A percentile compares a stretch with the other conserved stretches of the same genome.
These are phyloP conservation scores for Andricus grossulariae DNA, from an alignment of 1,140 invertebrate genomes.

Conservation along the genomic window DNA sequence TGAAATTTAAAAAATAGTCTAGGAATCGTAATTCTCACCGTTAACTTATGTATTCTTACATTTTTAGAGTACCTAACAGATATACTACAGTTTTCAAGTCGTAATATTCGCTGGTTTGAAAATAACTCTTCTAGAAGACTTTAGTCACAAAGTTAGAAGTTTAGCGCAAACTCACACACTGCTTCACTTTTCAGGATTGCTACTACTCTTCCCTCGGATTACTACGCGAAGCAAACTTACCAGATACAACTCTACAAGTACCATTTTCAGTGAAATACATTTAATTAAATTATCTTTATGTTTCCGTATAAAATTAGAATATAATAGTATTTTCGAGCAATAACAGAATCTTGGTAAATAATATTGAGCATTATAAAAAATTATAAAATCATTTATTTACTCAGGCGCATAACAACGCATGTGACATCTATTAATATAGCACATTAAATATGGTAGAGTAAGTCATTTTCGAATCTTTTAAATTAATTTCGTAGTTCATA, in stretches of 20 bases:
- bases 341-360: not conserved
- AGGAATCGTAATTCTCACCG: not conserved
- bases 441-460: no score
- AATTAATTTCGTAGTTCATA: no score
- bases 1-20: no score
- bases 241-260: constrained; percentile 6
- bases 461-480: no score
- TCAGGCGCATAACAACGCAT: no score
- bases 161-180: constrained; percentile 6
- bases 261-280: constrained; percentile 21
- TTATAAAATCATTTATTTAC: no score
- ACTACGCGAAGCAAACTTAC: constrained; percentile 11
- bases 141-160: constrained; percentile 18
- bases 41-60: not conserved
- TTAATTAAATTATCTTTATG: constrained; percentile 12
- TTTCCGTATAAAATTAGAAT: constrained; percentile 2
- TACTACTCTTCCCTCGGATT: constrained; percentile 17
- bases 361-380: no score
- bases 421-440: no score
- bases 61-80: constrained; percentile 15
- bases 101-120: constrained; percentile 4
- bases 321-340: not conserved
- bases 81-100: constrained; percentile 9
- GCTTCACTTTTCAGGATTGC: constrained; percentile 10
- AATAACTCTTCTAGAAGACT: constrained; percentile 16